Evolutionary conservation across 2,888 invertebrate species (phyloP), one percentile per base, ranked within the genome.

Genomic region (Platynereis dumerilii): DNA sequence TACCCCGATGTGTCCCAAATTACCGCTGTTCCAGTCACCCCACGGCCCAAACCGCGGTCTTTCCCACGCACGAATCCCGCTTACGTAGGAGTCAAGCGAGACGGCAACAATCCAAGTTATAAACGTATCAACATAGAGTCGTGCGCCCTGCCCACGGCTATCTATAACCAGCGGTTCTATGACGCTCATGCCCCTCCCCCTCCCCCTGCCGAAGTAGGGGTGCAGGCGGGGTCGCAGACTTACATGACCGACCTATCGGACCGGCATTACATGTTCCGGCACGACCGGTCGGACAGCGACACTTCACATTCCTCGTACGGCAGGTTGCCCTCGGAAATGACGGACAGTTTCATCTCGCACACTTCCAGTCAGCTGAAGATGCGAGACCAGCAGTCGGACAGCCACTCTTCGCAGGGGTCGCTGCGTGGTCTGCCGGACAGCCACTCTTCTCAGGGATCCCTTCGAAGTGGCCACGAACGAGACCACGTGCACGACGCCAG

Each of bases 361-460:
- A 69, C 72, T 26, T 76, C 39, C 27, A 39, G 28, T 3, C 59
- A 57, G 55, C 28, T 27, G 29, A 27, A 57, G 58, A 34, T 44
- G 0, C 26, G 52, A 26, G 68, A 61, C 60, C 65, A 65, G 22
- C 74, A 76, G 20, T 79, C 79, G 2, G 81, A 81, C 66, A 78
- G 78, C 54, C 82, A 79, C 67, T 87, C 87, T 48, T 87, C 87
- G 68, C 87, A 88, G 75, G 88, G 88, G 67, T 88, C 88, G 53
- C 75, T 86, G 42, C 84, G 85, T 59, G 86, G 85, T 68, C 74
- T 76, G 71, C 76, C 76, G 17, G 80, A 80, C 66, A 73, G 75
- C 56, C 80, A 78, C 64, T 79, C 80, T n/a, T 79, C 80, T 2
- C 78, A 79, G 60, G 78, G 80, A n/a, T 80, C 81, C 1, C 67